Conservation (phyloP, 2,113 vertebrate species). For the Xenotilapia longispinis region DNA sequence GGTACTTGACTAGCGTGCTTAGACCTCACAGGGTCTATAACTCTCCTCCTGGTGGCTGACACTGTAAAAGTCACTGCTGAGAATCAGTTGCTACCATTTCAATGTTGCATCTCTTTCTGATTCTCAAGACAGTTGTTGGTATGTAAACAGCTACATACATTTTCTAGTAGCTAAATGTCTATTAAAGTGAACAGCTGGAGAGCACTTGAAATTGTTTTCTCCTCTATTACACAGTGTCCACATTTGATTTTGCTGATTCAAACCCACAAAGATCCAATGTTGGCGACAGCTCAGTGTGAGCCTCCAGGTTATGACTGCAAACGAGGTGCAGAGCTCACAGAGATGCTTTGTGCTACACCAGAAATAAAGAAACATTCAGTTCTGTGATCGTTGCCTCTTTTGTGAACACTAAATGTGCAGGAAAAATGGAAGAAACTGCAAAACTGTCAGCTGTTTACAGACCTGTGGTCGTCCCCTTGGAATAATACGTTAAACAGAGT, state of each 20-base stretch:
- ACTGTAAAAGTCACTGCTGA: not conserved
- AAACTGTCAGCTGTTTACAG: not conserved
- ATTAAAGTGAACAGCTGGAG: slow-evolving; percentile 10
- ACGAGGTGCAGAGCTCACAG: not conserved
- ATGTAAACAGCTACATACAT: not conserved
- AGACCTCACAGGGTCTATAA: not conserved
- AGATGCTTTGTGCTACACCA: not conserved
- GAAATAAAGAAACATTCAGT: not conserved
- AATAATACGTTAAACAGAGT: slow-evolving; percentile 35
- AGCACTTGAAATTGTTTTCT: slow-evolving; percentile 22
- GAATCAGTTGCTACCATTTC: not conserved
- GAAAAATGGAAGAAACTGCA: not conserved
- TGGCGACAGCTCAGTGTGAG: not conserved
- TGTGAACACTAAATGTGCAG: not conserved
- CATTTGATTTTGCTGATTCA: not conserved
- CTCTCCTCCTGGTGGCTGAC: not conserved
- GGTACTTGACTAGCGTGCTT: not conserved
- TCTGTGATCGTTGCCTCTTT: not conserved
- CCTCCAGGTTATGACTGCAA: not conserved
- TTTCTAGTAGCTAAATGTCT: not conserved
- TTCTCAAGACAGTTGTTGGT: not conserved
- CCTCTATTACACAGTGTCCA: not conserved
- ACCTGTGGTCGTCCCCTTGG: not conserved
- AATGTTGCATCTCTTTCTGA: not conserved
- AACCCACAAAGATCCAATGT: not conserved